A percentile compares a stretch with the other conserved stretches of the same genome.
phyloP scores from a whole-genome alignment of 1,140 invertebrate species.

The Aplysia californica region DNA sequence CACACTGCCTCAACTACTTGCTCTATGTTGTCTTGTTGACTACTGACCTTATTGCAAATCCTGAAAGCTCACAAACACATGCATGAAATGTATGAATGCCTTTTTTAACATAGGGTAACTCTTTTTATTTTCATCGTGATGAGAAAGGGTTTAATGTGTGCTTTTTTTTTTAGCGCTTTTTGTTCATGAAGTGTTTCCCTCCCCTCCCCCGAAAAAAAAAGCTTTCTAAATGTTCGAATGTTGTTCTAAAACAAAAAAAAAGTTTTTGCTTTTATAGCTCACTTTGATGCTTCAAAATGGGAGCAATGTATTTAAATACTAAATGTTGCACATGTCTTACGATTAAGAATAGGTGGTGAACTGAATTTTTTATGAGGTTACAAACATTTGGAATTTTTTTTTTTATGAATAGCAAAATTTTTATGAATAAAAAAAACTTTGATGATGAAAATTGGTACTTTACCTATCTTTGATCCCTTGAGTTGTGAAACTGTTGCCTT shows the following conservation, averaged over 20 bases:
- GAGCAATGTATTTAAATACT: too few species aligned
- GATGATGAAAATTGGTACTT: neutral
- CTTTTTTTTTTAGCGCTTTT: too few species aligned
- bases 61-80: neutral
- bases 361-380: neutral
- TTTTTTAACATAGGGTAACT: too few species aligned
- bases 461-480: neutral
- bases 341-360: neutral
- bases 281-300: too few species aligned
- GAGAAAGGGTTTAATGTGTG: too few species aligned
- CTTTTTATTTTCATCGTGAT: too few species aligned
- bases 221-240: too few species aligned
- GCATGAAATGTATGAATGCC: neutral
- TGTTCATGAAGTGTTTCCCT: too few species aligned
- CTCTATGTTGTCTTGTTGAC: neutral
- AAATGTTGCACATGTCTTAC: neutral
- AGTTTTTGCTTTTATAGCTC: too few species aligned
- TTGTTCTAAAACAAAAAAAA: too few species aligned
- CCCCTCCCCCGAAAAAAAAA: too few species aligned
- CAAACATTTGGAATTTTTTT: neutral
- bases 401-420: neutral
- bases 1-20: too few species aligned
- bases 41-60: neutral
- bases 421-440: neutral
- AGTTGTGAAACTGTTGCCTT: neutral